A percentile compares a stretch with the other conserved stretches of the same genome.
Conservation (phyloP, 2,797 vertebrate species). For the Sarcophilus harrisii region DNA sequence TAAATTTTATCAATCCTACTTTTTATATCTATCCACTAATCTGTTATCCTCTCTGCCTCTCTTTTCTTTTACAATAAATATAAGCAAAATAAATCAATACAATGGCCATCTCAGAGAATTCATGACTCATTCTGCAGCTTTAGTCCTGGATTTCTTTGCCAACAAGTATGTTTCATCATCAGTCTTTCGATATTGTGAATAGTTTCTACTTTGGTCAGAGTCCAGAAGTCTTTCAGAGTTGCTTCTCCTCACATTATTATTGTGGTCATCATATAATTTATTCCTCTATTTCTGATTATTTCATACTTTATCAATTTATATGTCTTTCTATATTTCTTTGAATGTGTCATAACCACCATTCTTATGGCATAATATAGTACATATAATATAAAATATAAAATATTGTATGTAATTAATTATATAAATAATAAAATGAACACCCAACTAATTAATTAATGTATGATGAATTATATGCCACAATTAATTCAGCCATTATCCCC, state of each 20-base stretch:
- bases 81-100: not conserved
- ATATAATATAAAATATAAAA: not conserved
- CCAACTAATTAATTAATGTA: too few species aligned
- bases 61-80: not conserved
- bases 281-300: not conserved
- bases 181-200: not conserved
- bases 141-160: not conserved
- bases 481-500: not conserved
- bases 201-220: not conserved
- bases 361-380: not conserved
- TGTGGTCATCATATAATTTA: not conserved
- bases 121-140: not conserved
- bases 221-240: not conserved
- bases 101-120: not conserved
- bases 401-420: too few species aligned
- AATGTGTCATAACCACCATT: not conserved
- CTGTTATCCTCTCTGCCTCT: not conserved
- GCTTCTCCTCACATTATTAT: not conserved
- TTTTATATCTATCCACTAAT: not conserved
- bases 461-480: not conserved
- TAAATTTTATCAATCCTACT: not conserved
- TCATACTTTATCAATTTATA: not conserved
- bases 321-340: not conserved
- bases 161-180: not conserved
- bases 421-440: too few species aligned